These are phyloP conservation scores for Malaclemys terrapin DNA, from an alignment of 2,113 vertebrate genomes.

Conservation along the genomic window DNA sequence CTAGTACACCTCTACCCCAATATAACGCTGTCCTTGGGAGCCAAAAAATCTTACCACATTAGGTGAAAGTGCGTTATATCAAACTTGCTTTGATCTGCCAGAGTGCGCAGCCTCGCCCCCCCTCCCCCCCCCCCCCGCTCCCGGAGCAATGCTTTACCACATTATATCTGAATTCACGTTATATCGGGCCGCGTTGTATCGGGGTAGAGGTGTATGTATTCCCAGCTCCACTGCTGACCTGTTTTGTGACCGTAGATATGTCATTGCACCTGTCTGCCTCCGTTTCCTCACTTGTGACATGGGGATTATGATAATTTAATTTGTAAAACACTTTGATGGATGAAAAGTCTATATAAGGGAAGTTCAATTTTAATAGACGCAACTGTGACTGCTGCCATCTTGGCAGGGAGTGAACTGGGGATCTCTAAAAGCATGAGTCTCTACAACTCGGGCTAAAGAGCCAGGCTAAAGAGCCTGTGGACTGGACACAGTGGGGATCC, in stretches of 20 bases:
- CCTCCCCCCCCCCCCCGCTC: too few species aligned
- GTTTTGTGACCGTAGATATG: accelerated
- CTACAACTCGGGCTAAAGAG: background rate
- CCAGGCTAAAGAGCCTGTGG: background rate
- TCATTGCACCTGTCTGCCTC: background rate
- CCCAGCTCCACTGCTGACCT: background rate
- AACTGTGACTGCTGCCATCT: background rate
- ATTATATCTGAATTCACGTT: too few species aligned
- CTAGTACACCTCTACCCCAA: background rate
- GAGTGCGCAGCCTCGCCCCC: too few species aligned
- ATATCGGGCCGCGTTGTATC: too few species aligned
- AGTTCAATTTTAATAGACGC: background rate
- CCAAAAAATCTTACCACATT: too few species aligned
- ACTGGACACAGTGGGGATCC: background rate
- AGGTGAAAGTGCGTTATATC: too few species aligned
- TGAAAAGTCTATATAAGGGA: background rate
- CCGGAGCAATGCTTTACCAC: too few species aligned
- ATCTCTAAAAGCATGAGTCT: background rate
- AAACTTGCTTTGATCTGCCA: too few species aligned
- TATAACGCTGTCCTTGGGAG: too few species aligned
- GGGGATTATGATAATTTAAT: background rate
- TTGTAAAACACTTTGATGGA: background rate
- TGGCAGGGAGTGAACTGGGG: background rate
- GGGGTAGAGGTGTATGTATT: background rate
- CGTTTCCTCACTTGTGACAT: background rate